phyloP scores from a whole-genome alignment of 2,888 invertebrate genomes.

The Drosophila hamatofila region DNA sequence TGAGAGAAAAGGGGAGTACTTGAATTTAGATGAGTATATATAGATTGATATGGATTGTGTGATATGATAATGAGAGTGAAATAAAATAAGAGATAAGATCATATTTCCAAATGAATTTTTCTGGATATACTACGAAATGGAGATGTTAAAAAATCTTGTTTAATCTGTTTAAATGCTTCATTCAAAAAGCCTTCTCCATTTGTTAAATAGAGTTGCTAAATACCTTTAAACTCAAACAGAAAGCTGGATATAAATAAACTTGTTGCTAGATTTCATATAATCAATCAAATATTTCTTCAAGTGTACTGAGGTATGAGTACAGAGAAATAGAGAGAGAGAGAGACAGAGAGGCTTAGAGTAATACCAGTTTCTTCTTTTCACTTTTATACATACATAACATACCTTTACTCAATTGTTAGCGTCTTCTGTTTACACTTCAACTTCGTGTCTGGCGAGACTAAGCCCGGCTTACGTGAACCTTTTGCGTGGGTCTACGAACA shows the following conservation, averaged over 20 bases:
- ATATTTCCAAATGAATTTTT: no score
- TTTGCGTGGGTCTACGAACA: conserved; percentile 34
- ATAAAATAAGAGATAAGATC: no score
- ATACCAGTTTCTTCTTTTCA: not conserved
- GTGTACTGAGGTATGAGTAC: not conserved
- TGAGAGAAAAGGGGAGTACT: not conserved
- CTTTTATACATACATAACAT: not conserved
- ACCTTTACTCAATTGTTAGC: not conserved
- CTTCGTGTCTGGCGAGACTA: conserved; percentile 25
- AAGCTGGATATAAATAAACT: no score
- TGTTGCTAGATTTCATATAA: no score
- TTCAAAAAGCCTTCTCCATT: no score
- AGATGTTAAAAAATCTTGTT: no score
- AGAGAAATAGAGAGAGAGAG: not conserved
- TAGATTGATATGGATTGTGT: not conserved
- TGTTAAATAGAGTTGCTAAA: no score
- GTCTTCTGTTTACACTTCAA: conserved; percentile 12
- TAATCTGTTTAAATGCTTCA: no score
- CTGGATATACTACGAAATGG: no score
- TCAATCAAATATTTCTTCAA: not conserved
- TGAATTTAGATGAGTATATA: not conserved
- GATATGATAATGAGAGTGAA: not conserved
- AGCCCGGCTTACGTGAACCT: conserved; percentile 14
- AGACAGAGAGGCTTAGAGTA: not conserved
- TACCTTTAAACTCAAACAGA: no score